Base-by-base conservation (phyloP, 2,113 vertebrate species). In the Gavia stellata region DNA sequence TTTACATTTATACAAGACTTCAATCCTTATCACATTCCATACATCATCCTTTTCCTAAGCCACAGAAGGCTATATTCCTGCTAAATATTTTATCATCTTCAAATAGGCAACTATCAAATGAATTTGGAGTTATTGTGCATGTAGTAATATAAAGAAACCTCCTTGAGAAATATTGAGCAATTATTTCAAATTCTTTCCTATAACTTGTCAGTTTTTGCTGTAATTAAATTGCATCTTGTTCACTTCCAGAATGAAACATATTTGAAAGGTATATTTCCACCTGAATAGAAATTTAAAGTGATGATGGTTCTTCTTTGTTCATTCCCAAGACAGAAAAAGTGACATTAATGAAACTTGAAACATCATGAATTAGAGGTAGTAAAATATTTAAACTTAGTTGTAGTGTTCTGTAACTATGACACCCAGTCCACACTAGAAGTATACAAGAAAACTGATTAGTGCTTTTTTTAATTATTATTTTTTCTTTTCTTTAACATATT, bases 321-420 rank as follows among this genome's bases (percentile, higher is more conserved):
- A 63, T 63, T 94, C 82, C 81, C 90, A 58, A 92, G 87, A 94
- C 56, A 97, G 83, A 91, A 97, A 62, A 95, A 92, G 53, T 78
- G 89, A 94, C 73, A 77, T 72, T 97, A 97, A 97, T 92, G 91
- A 97, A 97, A 96, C 24, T 15, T 77, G 94, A 97, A 96, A 84
- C 86, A 92, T 86, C 81, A 94, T 94, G 96, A 97, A 97, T 97
- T 97, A 97, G 55, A 96, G 34, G 42, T 75, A 96, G 92, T 96
- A 84, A 97, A 97, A 97, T 95, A 97, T 97, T 97, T 87, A 93
- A 93, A 95, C 91, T 74, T 93, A 63, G 63, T 79, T 96, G 85
- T 80, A 97, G 85, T 97, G 74, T 92, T 95, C 63, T 90, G 65
- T 89, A 79, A 84, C 65, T 91, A 44, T 90, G 95, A 94, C 79